phyloP scores from a whole-genome alignment of 2,888 invertebrate species.

The Priocnemis perturbator region DNA sequence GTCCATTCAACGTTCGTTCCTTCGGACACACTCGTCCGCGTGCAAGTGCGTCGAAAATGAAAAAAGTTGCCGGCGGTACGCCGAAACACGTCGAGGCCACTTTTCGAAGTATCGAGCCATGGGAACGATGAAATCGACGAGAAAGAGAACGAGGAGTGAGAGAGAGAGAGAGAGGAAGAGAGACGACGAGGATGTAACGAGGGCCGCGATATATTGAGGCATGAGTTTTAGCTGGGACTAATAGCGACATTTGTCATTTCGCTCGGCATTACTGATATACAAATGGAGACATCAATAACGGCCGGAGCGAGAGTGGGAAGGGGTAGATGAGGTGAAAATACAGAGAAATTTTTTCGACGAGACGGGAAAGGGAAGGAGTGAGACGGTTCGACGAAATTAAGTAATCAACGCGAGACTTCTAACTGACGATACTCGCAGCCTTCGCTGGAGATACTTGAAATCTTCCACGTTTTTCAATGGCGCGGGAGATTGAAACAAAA shows the following conservation, averaged over 20 bases:
- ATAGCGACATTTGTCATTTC: slow-evolving; percentile 73
- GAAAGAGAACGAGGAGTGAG: slow-evolving; percentile 2
- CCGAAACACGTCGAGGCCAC: too few species aligned
- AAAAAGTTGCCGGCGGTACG: too few species aligned
- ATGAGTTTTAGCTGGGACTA: slow-evolving; percentile 62
- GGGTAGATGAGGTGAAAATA: slow-evolving; percentile 6
- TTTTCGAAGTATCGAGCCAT: slow-evolving; percentile 9
- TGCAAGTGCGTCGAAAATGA: too few species aligned
- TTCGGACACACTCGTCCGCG: too few species aligned
- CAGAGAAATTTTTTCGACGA: slow-evolving; percentile 5
- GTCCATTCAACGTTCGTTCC: too few species aligned
- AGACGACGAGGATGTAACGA: slow-evolving; percentile 35
- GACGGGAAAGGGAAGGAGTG: slow-evolving; percentile 13
- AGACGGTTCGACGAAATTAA: slow-evolving; percentile 42
- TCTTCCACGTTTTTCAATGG: slow-evolving; percentile 49
- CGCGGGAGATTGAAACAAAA: slow-evolving; percentile 50
- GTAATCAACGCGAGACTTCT: slow-evolving; percentile 45
- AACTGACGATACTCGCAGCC: neutral
- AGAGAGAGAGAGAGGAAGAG: neutral
- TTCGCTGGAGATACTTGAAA: slow-evolving; percentile 51
- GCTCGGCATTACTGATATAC: slow-evolving; percentile 66
- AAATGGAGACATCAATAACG: slow-evolving; percentile 71
- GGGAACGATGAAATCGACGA: slow-evolving; percentile 13
- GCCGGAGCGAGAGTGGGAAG: slow-evolving; percentile 4
- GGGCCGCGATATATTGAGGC: slow-evolving; percentile 59